Percentiles rank a stretch among this genome's conserved stretches.
Conservation (phyloP, 2,888 invertebrate species). For the Cephalotes varians region DNA sequence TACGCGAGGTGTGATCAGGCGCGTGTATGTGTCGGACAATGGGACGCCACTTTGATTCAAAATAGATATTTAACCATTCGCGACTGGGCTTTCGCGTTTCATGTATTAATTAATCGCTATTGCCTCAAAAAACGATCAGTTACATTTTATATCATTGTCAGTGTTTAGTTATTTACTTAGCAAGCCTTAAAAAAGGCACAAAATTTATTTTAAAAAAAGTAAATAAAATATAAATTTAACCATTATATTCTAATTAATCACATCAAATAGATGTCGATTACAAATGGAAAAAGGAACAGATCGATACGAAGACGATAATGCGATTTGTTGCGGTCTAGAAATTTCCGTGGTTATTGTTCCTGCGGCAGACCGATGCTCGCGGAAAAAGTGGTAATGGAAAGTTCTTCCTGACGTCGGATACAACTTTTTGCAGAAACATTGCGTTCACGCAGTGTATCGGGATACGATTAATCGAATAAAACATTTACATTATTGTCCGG, state of each 20-base stretch:
- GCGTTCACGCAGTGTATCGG: slow-evolving; percentile 40
- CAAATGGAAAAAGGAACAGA: not conserved
- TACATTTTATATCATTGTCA: not conserved
- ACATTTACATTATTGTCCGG: not conserved
- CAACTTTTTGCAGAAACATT: slow-evolving; percentile 22
- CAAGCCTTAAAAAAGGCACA: not conserved
- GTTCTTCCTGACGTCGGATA: slow-evolving; percentile 47
- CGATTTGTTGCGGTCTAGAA: slow-evolving; percentile 53
- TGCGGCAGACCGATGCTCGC: slow-evolving; percentile 30
- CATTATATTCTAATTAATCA: not conserved
- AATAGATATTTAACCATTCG: slow-evolving; percentile 17
- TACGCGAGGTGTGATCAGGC: slow-evolving; percentile 45
- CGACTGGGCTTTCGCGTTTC: slow-evolving; percentile 2
- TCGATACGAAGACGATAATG: slow-evolving; percentile 33
- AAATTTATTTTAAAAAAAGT: not conserved
- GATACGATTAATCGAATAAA: slow-evolving; percentile 6
- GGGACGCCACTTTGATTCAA: slow-evolving; percentile 36
- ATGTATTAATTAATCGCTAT: slow-evolving; percentile 3
- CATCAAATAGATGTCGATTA: slow-evolving; percentile 1
- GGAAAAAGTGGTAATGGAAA: slow-evolving; percentile 52
- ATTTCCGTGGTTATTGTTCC: slow-evolving; percentile 51
- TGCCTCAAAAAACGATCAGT: slow-evolving; percentile 1
- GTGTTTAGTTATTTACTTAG: not conserved
- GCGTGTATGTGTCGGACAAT: slow-evolving; percentile 17
- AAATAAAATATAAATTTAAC: not conserved